Base-by-base conservation (phyloP, 53 echinoderm and acorn worm genomes). In the Echinometra lucunter region DNA sequence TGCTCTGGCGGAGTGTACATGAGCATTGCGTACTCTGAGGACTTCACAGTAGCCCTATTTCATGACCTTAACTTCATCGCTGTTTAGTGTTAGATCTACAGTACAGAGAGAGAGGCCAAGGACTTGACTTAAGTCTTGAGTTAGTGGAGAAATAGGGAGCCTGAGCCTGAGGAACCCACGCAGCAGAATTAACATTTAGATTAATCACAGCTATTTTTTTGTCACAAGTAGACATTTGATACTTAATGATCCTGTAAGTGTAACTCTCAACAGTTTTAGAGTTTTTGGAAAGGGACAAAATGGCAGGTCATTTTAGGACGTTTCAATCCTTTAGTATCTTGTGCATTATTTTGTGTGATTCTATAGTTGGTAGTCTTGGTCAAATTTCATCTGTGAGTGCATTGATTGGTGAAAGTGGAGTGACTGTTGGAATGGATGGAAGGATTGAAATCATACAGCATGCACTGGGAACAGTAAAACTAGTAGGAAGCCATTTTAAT, bases 401-500 rank as follows among this genome's bases (percentile, higher is more conserved):
- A 47, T 47, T 97, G 67, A 57, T 94, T 13, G 95, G 95, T 78
- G 75, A 25, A 2, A 47, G 88, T 58, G 96, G 95, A 32, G 95
- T 94, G 63, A 66, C 12, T 7, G 92, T 96, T 28, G 96, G 92
- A 56, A n/a, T 53, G 23, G 44, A 12, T 0, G 97, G 97, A 63
- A 66, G 55, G 30, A 57, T 97, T 37, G 44, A 53, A 58, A 94
- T 97, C 9, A 94, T 95, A 30, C 94, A 92, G 17, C 12, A 95
- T 63, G 44, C 34, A 16, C 75, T 82, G 27, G 96, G 96, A 38
- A 45, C 78, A 1, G 27, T 97, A 13, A 89, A 44, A 18, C 80
- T 98, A 27, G 18, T 95, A 23, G 98, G 98, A 58, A 66, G 66
- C n/a, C 49, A 95, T 49, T 94, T 98, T 17, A 38, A 25, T 11